A percentile compares a stretch with the other conserved stretches of the same genome.
Evolutionary conservation across 64 coral and sea anemone species (phyloP).

Genomic region (Astreopora myriophthalma): DNA sequence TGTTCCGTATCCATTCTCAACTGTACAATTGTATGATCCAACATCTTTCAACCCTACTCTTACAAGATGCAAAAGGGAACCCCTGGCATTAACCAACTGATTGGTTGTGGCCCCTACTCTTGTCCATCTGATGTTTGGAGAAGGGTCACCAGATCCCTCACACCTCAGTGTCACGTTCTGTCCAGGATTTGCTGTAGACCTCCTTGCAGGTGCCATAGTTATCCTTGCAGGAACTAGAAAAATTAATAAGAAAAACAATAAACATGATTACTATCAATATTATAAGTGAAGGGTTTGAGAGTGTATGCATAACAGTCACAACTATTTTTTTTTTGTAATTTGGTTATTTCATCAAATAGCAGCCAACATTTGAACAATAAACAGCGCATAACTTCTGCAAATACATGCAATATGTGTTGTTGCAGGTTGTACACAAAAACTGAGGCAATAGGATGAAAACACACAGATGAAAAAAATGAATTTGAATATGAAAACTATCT

Average conservation of each 20-base stretch:
- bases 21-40: conserved; percentile 8
- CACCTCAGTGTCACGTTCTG: not conserved
- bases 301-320: too few species aligned
- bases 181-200: too few species aligned
- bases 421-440: too few species aligned
- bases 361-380: too few species aligned
- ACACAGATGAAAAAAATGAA: too few species aligned
- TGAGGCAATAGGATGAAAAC: too few species aligned
- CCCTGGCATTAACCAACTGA: not conserved
- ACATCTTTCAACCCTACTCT: not conserved
- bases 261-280: not conserved
- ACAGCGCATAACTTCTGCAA: too few species aligned
- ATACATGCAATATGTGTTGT: too few species aligned
- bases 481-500: too few species aligned
- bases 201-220: not conserved
- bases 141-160: conserved; percentile 3
- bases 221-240: not conserved
- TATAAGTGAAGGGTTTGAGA: too few species aligned
- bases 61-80: not conserved
- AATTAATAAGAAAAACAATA: not conserved
- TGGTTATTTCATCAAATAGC: too few species aligned
- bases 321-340: too few species aligned
- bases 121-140: not conserved
- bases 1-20: not conserved
- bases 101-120: not conserved